Evolutionary conservation across 2,797 vertebrate species (phyloP).

Genomic region (Gymnocypris eckloni): DNA sequence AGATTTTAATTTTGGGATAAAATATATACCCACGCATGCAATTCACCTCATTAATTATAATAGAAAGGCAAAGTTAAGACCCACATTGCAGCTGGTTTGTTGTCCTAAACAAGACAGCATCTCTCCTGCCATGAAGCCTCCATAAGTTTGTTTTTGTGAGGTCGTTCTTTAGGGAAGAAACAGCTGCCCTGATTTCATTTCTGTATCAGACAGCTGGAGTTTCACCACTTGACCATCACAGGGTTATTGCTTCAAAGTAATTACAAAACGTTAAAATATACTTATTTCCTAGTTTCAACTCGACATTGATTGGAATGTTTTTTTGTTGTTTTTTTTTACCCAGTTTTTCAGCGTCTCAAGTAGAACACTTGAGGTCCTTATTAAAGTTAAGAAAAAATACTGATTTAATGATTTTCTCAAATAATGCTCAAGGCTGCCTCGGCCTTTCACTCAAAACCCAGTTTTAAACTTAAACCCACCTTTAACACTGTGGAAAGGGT

Average conservation of each 20-base stretch:
- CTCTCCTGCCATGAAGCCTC: not conserved
- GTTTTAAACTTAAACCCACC: not conserved
- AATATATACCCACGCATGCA: not conserved
- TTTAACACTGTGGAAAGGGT: constrained; percentile 7
- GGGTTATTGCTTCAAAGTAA: not conserved
- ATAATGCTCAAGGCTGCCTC: not conserved
- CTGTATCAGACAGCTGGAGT: not conserved
- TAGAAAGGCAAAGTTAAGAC: not conserved
- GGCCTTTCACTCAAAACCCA: not conserved
- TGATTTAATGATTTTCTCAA: not conserved
- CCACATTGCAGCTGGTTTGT: not conserved
- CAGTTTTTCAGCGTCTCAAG: not conserved
- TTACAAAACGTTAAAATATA: not conserved
- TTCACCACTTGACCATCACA: constrained; percentile 2
- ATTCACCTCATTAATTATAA: not conserved
- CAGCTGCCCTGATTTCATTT: constrained; percentile 25
- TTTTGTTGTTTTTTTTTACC: not conserved
- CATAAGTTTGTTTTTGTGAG: not conserved
- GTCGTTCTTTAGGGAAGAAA: not conserved
- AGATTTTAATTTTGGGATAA: not conserved
- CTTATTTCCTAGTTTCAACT: not conserved
- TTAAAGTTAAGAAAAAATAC: not conserved
- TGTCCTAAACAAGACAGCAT: not conserved
- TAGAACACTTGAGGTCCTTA: not conserved
- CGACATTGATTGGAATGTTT: not conserved